Evolutionary conservation across 2,888 invertebrate species (phyloP), one percentile per base, ranked within the genome.

Genomic region (Fabriciana adippe): DNA sequence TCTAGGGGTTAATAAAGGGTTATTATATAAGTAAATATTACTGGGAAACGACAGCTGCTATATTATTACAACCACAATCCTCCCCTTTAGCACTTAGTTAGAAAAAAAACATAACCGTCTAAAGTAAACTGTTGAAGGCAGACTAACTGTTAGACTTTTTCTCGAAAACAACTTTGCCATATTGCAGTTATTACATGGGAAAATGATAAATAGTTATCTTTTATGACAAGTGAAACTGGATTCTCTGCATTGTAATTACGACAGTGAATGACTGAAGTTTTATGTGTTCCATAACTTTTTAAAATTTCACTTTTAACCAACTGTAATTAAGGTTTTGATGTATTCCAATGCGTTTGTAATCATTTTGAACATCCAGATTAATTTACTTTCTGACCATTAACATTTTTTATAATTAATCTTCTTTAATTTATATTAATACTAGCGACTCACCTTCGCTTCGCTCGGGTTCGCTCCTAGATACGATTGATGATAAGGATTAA

Each of bases 181-280:
- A 35, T 41, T 51, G 50, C 61, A 1, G 53, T 61, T 72, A 69
- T 64, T 67, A 61, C 69, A 69, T 69, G 68, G 66, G 68, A 71
- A 74, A 73, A 72, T 72, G 62, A 64, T 67, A 48, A 67, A 60
- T 64, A 56, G 64, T 64, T 65, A 66, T 60, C 66, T 64, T 70
- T 70, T 70, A 70, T 59, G 69, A 68, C 61, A 63, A 71, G 72
- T 66, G 68, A 72, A 73, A 70, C 64, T 62, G 70, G 65, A 66
- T 71, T 67, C 68, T 54, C 55, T 21, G 67, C 71, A 68, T 67
- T 73, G 68, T 70, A 72, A 70, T 73, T 71, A 67, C 66, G 50
- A 35, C 47, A 67, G 70, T 60, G 69, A 70, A 68, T 69, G 70
- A 69, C 62, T 67, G 67, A 63, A 71, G 55, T 71, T 68, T 68